Conservation (phyloP, 2,888 invertebrate species). For the Torymus auratus region DNA sequence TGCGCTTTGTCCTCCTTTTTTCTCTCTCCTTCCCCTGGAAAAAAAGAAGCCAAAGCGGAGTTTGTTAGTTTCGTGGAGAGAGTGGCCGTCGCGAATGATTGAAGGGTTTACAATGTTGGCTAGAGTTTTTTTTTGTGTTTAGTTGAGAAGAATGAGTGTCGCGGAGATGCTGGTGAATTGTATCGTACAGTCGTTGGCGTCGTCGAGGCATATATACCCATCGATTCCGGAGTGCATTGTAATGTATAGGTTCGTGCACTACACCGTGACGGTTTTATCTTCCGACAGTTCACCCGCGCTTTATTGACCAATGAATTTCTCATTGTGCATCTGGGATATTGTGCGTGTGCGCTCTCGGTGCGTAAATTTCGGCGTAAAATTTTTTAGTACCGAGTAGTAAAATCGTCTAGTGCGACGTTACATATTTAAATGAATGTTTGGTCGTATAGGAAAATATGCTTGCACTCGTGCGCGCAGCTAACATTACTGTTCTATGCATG, state of each 20-base stretch:
- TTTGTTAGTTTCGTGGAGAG: too few relatives aligned
- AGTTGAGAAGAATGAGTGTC: neutral
- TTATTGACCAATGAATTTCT: slow-evolving; percentile 34
- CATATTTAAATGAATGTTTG: neutral
- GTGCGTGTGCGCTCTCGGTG: neutral
- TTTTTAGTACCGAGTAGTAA: slow-evolving; percentile 1
- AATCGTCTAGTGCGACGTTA: neutral
- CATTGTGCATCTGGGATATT: neutral
- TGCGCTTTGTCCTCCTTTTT: slow-evolving; percentile 17
- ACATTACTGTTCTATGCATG: too few relatives aligned
- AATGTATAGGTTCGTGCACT: too few relatives aligned
- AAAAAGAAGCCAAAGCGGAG: too few relatives aligned
- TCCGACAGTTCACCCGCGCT: neutral
- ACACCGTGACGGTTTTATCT: neutral
- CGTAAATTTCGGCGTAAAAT: neutral
- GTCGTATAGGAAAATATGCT: too few relatives aligned
- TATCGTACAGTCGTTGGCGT: neutral
- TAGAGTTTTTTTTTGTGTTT: neutral
- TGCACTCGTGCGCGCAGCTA: too few relatives aligned
- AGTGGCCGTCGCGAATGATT: too few relatives aligned
- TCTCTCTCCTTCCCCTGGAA: neutral
- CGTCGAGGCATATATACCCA: neutral
- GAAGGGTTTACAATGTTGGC: too few relatives aligned
- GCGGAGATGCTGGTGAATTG: neutral
- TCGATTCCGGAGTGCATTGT: neutral